Evolutionary conservation across 2,113 vertebrate species (phyloP).

Genomic region (Pelobates fuscus): DNA sequence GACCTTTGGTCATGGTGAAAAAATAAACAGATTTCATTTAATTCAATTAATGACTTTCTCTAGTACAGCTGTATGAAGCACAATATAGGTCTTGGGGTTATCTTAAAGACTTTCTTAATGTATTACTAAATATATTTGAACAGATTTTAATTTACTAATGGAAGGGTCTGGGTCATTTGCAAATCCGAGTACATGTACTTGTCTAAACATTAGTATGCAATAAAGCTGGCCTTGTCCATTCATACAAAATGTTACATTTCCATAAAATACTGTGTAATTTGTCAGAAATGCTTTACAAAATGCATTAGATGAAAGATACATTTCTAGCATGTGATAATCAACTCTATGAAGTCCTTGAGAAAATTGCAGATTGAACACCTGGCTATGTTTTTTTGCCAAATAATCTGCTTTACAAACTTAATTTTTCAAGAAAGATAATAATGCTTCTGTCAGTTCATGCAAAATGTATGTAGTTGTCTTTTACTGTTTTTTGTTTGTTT

Average conservation of each 20-base stretch:
- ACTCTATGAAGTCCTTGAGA: constrained; percentile 54
- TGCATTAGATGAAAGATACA: constrained; percentile 70
- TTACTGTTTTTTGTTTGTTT: no score
- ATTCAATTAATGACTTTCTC: constrained; percentile 75
- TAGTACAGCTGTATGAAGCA: constrained; percentile 71
- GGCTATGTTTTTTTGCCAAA: constrained; percentile 61
- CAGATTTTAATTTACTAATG: constrained; percentile 82
- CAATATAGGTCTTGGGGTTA: constrained; percentile 73
- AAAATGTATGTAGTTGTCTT: background rate
- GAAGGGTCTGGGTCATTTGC: constrained; percentile 74
- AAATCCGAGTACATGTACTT: constrained; percentile 70
- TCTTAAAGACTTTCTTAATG: constrained; percentile 73
- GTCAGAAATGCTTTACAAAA: constrained; percentile 66
- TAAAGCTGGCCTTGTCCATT: constrained; percentile 65
- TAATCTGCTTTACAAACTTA: constrained; percentile 52
- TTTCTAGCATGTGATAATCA: constrained; percentile 58
- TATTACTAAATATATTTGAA: constrained; percentile 84
- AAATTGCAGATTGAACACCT: constrained; percentile 66
- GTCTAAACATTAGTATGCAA: constrained; percentile 75
- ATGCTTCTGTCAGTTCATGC: background rate
- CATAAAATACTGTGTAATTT: constrained; percentile 78
- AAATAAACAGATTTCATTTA: constrained; percentile 72
- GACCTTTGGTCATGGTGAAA: constrained; percentile 63
- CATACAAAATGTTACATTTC: constrained; percentile 83
- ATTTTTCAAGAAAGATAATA: constrained; percentile 17